phyloP scores from a whole-genome alignment of 2,888 invertebrate genomes.

The Cabera pusaria region DNA sequence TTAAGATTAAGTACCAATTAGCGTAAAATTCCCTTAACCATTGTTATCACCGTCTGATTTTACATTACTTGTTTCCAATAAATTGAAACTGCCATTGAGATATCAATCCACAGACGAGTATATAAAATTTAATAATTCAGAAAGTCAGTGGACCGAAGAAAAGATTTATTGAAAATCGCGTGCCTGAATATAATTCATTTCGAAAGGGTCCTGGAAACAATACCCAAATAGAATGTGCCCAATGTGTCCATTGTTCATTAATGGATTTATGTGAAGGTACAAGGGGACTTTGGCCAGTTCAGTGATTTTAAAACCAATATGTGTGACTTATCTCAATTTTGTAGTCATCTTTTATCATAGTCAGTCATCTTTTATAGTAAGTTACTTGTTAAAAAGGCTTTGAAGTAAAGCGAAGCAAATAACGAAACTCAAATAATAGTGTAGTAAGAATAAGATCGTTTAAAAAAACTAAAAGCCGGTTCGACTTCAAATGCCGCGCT shows the following conservation, averaged over 20 bases:
- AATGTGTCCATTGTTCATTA: conserved; percentile 26
- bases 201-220: conserved; percentile 25
- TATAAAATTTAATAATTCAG: conserved; percentile 19
- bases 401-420: no score
- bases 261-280: conserved; percentile 13
- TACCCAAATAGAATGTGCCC: conserved; percentile 24
- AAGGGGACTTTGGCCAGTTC: conserved; percentile 3
- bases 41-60: no score
- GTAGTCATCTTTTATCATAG: no score
- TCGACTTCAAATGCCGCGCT: no score
- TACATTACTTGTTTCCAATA: conserved; percentile 8
- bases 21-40: no score
- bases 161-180: conserved; percentile 28
- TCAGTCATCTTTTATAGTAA: no score
- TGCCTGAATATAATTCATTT: conserved; percentile 21
- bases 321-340: no score
- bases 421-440: no score
- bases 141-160: conserved; percentile 19
- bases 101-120: conserved; percentile 6
- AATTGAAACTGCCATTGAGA: conserved; percentile 9
- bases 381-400: no score
- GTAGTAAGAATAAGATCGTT: no score
- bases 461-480: no score
- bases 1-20: conserved; percentile 8
- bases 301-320: not conserved